Evolutionary conservation across 1,140 invertebrate species (phyloP).

Genomic region (Drosophila melanica): DNA sequence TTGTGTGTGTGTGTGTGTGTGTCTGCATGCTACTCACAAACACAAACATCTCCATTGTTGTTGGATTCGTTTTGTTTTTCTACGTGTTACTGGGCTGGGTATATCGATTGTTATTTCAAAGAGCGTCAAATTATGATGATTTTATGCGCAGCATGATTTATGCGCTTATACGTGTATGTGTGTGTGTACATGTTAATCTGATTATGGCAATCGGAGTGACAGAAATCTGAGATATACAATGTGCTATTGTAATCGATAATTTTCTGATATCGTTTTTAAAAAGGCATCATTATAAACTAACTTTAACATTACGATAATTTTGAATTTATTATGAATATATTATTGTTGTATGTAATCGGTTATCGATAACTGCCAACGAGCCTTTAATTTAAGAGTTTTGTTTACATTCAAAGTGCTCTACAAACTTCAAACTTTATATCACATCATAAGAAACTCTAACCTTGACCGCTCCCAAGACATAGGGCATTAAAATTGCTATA

Average conservation of each 20-base stretch:
- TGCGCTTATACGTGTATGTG: neutral
- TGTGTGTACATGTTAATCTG: slow-evolving; percentile 1
- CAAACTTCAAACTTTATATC: slow-evolving; percentile 7
- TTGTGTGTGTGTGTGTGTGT: slow-evolving; percentile 13
- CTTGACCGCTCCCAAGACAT: slow-evolving; percentile 25
- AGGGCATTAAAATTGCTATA: slow-evolving; percentile 51
- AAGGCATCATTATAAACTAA: no score
- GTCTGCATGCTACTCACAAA: slow-evolving; percentile 16
- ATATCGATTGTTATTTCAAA: slow-evolving; percentile 40
- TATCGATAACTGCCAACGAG: neutral
- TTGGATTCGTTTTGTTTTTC: slow-evolving; percentile 30
- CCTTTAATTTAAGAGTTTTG: neutral
- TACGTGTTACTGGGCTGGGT: slow-evolving; percentile 10
- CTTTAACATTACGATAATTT: no score
- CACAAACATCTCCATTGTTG: slow-evolving; percentile 22
- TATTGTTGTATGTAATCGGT: no score
- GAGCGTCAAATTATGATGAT: slow-evolving; percentile 51
- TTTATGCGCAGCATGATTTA: slow-evolving; percentile 46
- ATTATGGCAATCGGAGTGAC: slow-evolving; percentile 1
- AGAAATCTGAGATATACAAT: neutral
- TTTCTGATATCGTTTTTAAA: neutral
- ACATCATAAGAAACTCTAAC: slow-evolving; percentile 5
- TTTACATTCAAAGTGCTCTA: neutral
- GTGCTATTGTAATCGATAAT: neutral
- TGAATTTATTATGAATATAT: no score